Evolutionary conservation across 2,888 invertebrate species (phyloP), one percentile per base, ranked within the genome.

Genomic region (Melolontha melolontha): DNA sequence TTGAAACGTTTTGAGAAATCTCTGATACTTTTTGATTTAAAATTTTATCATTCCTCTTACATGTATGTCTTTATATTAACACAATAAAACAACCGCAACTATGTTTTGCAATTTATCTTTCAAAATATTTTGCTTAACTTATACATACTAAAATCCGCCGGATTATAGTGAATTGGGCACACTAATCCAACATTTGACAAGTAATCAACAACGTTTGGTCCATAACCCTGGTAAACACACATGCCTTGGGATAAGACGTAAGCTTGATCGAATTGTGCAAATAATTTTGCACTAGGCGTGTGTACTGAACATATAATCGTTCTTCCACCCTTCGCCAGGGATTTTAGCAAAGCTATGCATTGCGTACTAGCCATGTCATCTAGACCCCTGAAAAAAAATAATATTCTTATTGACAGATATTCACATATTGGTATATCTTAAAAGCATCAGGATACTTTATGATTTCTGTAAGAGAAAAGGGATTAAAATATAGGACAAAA

Each of bases 261-360:
- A 1, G 97, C 90, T 79, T 96, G 92, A 83, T 94, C 96, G 80
- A 98, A 96, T 85, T 93, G 92, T 11, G 94, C 90, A 82, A 98
- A 97, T 57, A 97, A 86, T 73, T 92, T 91, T 0, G 97, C 97
- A 71, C 96, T 96, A 0, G 98, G 98, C n/a, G 97, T 97, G 83
- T 98, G 98, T 59, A 98, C 90, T 0, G 97, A 97, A 79, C 97
- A 97, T 66, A 98, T 89, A 5, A 98, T 92, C 0, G 97, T 97
- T 34, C 97, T 86, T 0, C 97, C 97, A 0, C 91, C 91, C 68
- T 91, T 86, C 0, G 97, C 95, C 55, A 97, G 87, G 27, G 90
- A 87, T 79, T 93, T 93, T n/a, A 97, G 85, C 14, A 97, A 85
- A 0, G 91, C 87, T 14, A 97, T 89, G 79, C 97, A 97, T 73